phyloP scores from a whole-genome alignment of 2,888 invertebrate species.

The Congeria kusceri region DNA sequence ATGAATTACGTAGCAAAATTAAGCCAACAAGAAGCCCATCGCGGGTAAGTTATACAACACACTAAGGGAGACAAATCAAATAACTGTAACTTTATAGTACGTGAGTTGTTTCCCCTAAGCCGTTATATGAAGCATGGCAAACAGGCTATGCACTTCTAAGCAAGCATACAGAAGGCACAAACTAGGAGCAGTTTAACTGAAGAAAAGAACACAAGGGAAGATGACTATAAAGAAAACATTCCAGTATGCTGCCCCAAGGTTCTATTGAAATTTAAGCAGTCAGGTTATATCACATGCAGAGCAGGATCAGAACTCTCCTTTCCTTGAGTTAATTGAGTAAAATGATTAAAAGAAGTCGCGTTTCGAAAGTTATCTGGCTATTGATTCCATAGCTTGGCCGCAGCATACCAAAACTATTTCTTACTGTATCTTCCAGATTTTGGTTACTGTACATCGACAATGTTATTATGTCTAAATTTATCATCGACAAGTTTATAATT shows the following conservation, averaged over 20 bases:
- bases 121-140: too few relatives aligned
- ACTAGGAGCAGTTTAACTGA: too few relatives aligned
- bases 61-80: too few relatives aligned
- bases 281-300: background rate
- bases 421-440: slow-evolving; percentile 37
- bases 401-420: slow-evolving; percentile 28
- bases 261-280: background rate
- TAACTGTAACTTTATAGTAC: too few relatives aligned
- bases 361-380: slow-evolving; percentile 10
- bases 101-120: too few relatives aligned
- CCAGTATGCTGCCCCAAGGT: background rate
- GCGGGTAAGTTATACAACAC: too few relatives aligned
- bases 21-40: too few relatives aligned
- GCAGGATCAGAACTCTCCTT: slow-evolving; percentile 15
- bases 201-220: too few relatives aligned
- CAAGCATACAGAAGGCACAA: too few relatives aligned
- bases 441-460: slow-evolving; percentile 22
- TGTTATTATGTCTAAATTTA: slow-evolving; percentile 39
- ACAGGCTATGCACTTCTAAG: too few relatives aligned
- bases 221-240: too few relatives aligned
- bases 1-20: too few relatives aligned
- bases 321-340: slow-evolving; percentile 2
- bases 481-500: slow-evolving; percentile 21
- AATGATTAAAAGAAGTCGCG: slow-evolving; percentile 7
- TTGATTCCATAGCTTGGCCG: slow-evolving; percentile 36